Conservation (phyloP, 2,888 invertebrate genomes). For the Xylocampa areola region DNA sequence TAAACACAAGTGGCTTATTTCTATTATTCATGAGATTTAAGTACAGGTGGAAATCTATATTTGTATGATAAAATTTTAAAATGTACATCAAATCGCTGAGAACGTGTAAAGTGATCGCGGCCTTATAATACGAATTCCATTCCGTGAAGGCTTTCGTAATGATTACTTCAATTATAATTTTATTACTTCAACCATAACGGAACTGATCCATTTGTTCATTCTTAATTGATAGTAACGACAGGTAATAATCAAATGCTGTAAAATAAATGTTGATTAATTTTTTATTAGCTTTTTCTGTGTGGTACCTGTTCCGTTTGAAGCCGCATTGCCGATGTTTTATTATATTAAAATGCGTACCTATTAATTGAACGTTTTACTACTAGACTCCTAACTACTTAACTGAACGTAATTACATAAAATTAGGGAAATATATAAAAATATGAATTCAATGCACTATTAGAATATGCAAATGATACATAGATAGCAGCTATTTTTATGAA, state of each 20-base stretch:
- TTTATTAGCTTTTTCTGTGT: constrained; percentile 40
- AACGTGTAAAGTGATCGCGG: not conserved
- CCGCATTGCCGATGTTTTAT: constrained; percentile 32
- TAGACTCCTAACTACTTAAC: not conserved
- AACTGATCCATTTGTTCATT: constrained; percentile 58
- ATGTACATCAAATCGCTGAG: not conserved
- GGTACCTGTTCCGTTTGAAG: constrained; percentile 20
- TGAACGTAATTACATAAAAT: too few relatives aligned
- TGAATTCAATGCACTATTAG: too few relatives aligned
- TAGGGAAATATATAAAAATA: too few relatives aligned
- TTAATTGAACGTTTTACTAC: constrained; percentile 12
- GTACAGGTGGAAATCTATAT: too few relatives aligned
- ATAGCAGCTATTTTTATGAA: too few relatives aligned
- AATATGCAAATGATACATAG: too few relatives aligned
- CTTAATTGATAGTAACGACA: constrained; percentile 58
- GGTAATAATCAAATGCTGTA: constrained; percentile 52
- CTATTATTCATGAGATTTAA: too few relatives aligned
- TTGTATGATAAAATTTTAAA: too few relatives aligned
- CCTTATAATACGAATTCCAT: constrained; percentile 31
- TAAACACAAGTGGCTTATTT: too few relatives aligned
- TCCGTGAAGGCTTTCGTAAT: constrained; percentile 54
- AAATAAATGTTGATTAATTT: constrained; percentile 51
- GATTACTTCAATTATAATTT: constrained; percentile 64
- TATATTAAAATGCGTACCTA: constrained; percentile 21
- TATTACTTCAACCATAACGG: constrained; percentile 56